Conservation (phyloP, 1,140 invertebrate species). For the Leptestheria dahalacensis region DNA sequence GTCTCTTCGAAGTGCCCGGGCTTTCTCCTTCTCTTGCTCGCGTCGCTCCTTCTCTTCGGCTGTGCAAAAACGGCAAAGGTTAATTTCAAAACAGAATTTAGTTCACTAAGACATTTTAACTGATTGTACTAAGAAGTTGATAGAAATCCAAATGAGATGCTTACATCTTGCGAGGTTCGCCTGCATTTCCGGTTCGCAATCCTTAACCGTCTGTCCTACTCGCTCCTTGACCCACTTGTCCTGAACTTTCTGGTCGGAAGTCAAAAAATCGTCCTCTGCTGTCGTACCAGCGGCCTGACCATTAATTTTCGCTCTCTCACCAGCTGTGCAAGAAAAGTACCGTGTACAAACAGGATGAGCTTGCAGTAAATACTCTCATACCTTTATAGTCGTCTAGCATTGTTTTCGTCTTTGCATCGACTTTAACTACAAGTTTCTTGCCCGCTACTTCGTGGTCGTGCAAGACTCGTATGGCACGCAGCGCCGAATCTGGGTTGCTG, state of each 20-base stretch:
- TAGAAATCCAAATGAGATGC: too few relatives aligned
- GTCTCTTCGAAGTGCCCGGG: background rate
- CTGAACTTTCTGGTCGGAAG: slow-evolving; percentile 4
- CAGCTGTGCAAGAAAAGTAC: slow-evolving; percentile 4
- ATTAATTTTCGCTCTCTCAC: slow-evolving; percentile 21
- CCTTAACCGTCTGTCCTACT: slow-evolving; percentile 7
- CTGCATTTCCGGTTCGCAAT: slow-evolving; percentile 8
- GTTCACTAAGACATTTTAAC: too few relatives aligned
- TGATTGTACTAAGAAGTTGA: too few relatives aligned
- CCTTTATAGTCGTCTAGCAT: slow-evolving; percentile 86
- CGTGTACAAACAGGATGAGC: slow-evolving; percentile 30
- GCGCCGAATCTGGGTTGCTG: slow-evolving; percentile 81
- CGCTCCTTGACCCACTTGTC: slow-evolving; percentile 10
- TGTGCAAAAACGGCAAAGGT: too few relatives aligned
- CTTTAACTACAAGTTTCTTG: slow-evolving; percentile 86
- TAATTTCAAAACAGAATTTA: too few relatives aligned
- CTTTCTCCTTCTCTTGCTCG: slow-evolving; percentile 8
- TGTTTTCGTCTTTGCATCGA: slow-evolving; percentile 94
- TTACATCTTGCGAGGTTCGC: slow-evolving; percentile 6
- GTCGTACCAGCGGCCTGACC: slow-evolving; percentile 9
- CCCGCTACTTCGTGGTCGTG: slow-evolving; percentile 88
- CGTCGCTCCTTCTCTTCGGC: slow-evolving; percentile 8
- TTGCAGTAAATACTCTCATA: slow-evolving; percentile 30
- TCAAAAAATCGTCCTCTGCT: slow-evolving; percentile 5
- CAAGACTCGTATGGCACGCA: slow-evolving; percentile 80